A percentile compares a stretch with the other conserved stretches of the same genome.
These are phyloP conservation scores for Zygogramma bicolorata DNA, from an alignment of 2,888 invertebrate species.

Conservation along the genomic window DNA sequence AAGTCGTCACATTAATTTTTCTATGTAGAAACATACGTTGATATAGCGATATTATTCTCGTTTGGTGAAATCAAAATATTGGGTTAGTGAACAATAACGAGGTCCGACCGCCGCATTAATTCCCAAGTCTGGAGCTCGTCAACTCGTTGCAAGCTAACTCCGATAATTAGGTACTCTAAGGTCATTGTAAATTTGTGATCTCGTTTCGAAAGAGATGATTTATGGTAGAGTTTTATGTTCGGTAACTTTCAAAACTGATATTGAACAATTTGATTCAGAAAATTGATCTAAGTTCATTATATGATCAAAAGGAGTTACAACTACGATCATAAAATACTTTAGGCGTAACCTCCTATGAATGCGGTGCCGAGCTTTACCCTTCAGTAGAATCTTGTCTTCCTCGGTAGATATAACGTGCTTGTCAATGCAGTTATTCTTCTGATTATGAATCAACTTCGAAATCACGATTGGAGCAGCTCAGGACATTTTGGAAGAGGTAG, in stretches of 20 bases:
- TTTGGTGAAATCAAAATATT: too few species aligned
- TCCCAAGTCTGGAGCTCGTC: not conserved
- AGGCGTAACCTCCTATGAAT: slow-evolving; percentile 52
- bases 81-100: too few species aligned
- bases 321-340: slow-evolving; percentile 52
- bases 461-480: not conserved
- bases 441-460: not conserved
- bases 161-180: slow-evolving; percentile 45
- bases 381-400: slow-evolving; percentile 56
- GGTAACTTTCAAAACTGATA: slow-evolving; percentile 54
- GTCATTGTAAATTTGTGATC: slow-evolving; percentile 43
- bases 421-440: slow-evolving; percentile 37
- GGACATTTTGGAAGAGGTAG: not conserved
- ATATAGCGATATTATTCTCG: too few species aligned
- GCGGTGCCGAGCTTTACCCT: slow-evolving; percentile 54
- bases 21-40: too few species aligned
- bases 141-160: slow-evolving; percentile 43
- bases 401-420: slow-evolving; percentile 48
- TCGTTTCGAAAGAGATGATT: slow-evolving; percentile 52
- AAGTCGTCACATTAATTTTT: too few species aligned
- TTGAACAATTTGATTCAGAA: slow-evolving; percentile 45
- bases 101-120: too few species aligned
- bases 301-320: too few species aligned
- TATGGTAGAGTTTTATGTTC: slow-evolving; percentile 54
- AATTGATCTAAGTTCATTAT: too few species aligned